phyloP scores from a whole-genome alignment of 2,888 invertebrate genomes.

The Oithona nana region DNA sequence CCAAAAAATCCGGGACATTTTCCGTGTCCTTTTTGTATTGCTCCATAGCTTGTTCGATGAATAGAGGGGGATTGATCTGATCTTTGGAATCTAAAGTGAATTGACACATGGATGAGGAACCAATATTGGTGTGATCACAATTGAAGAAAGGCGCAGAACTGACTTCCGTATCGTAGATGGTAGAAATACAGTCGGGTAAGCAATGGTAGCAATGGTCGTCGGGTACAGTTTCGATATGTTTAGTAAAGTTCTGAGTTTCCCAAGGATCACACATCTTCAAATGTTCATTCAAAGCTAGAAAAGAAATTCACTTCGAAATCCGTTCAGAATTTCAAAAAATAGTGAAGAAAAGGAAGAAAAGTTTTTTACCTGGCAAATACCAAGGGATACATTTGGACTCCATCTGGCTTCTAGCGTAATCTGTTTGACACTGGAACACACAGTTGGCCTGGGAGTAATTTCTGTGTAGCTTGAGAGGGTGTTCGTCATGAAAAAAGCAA shows the following conservation, averaged over 20 bases:
- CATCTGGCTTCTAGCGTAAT: not conserved
- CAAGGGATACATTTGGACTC: slow-evolving; percentile 5
- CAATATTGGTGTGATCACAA: not conserved
- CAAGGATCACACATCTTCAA: slow-evolving; percentile 13
- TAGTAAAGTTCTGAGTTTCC: not conserved
- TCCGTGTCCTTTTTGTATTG: not conserved
- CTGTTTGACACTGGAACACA: not conserved
- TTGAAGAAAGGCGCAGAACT: not conserved
- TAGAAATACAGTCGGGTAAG: not conserved
- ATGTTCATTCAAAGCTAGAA: too few relatives aligned
- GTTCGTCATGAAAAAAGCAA: slow-evolving; percentile 3
- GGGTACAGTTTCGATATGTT: not conserved
- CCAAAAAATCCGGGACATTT: not conserved
- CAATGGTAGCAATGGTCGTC: not conserved
- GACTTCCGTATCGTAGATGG: not conserved
- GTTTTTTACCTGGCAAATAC: not conserved
- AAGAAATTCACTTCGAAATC: too few relatives aligned
- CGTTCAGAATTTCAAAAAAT: too few relatives aligned
- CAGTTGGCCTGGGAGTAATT: slow-evolving; percentile 1
- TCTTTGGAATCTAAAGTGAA: not conserved
- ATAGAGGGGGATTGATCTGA: not conserved
- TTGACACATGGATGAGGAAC: not conserved
- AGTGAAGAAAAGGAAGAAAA: too few relatives aligned
- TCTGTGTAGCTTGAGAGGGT: not conserved
- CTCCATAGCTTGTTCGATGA: not conserved